Percentiles rank a stretch among this genome's conserved stretches.
Evolutionary conservation across 2,113 vertebrate species (phyloP).

Genomic region (Oncorhynchus gorbuscha): DNA sequence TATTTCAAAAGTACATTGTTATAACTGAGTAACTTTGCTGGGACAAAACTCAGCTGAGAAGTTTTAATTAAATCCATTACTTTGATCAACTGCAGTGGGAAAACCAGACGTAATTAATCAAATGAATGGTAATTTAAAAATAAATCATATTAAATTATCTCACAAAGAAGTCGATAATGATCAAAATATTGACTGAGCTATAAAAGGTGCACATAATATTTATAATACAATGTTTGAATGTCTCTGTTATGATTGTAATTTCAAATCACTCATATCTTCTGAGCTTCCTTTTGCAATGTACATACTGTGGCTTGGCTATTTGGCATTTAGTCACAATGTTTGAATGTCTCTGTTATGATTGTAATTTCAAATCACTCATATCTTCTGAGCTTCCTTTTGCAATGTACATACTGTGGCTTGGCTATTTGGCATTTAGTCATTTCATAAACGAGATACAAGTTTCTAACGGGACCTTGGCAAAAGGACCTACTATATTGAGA

Average conservation of each 20-base stretch:
- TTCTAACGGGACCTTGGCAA: neutral
- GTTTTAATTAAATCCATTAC: slow-evolving; percentile 8
- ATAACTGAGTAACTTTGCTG: slow-evolving; percentile 2
- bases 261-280: neutral
- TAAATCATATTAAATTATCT: neutral
- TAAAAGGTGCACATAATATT: neutral
- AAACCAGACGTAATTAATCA: neutral
- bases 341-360: neutral
- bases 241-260: neutral
- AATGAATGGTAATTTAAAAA: neutral
- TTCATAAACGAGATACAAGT: neutral
- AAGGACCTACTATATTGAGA: neutral
- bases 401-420: neutral
- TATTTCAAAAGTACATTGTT: slow-evolving; percentile 14
- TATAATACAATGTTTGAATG: neutral
- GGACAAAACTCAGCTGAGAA: slow-evolving; percentile 37
- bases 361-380: neutral
- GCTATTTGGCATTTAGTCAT: neutral
- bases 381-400: too few species aligned
- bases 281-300: too few species aligned
- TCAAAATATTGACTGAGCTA: neutral
- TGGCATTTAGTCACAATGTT: neutral
- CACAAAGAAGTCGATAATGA: neutral
- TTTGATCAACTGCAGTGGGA: slow-evolving; percentile 10
- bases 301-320: neutral